Percentiles rank a stretch among this genome's conserved stretches.
These are phyloP conservation scores for Patella ulyssiponensis DNA, from an alignment of 2,888 invertebrate species.

Conservation along the genomic window DNA sequence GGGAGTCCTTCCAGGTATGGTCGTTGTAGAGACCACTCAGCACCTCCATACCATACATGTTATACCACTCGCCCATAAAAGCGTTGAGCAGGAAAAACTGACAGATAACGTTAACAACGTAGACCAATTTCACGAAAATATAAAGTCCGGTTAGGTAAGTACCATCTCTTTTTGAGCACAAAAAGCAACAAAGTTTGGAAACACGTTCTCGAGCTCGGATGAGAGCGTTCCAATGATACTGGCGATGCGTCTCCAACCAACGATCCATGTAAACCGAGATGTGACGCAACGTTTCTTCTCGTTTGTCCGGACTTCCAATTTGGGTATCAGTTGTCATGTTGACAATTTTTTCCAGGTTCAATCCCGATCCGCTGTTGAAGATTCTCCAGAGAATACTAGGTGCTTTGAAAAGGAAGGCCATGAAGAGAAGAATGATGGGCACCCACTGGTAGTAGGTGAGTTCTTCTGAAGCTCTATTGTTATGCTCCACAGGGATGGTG, in stretches of 20 bases:
- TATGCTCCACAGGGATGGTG: conserved; percentile 53
- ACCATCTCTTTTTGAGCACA: conserved; percentile 62
- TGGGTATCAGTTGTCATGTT: conserved; percentile 56
- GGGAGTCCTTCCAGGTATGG: conserved; percentile 54
- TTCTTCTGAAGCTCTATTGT: conserved; percentile 53
- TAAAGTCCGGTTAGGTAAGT: conserved; percentile 64
- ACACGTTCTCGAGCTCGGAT: conserved; percentile 57
- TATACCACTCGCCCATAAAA: conserved; percentile 63
- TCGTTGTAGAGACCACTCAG: conserved; percentile 51
- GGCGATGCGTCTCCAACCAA: conserved; percentile 61
- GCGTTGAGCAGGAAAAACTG: conserved; percentile 65
- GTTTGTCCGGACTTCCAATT: conserved; percentile 52
- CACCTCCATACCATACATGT: conserved; percentile 61
- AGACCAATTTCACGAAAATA: conserved; percentile 57
- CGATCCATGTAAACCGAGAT: conserved; percentile 61
- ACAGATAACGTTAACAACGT: conserved; percentile 57
- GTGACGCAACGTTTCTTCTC: conserved; percentile 56
- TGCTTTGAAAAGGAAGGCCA: conserved; percentile 74
- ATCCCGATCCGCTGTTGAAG: conserved; percentile 63
- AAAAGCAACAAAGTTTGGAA: conserved; percentile 54
- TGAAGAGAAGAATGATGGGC: conserved; percentile 73
- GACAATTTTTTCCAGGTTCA: conserved; percentile 64
- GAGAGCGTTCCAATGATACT: conserved; percentile 57
- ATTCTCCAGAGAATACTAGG: conserved; percentile 74
- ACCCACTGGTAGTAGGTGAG: conserved; percentile 70